phyloP scores from a whole-genome alignment of 2,888 invertebrate species.

The Microctonus brassicae region DNA sequence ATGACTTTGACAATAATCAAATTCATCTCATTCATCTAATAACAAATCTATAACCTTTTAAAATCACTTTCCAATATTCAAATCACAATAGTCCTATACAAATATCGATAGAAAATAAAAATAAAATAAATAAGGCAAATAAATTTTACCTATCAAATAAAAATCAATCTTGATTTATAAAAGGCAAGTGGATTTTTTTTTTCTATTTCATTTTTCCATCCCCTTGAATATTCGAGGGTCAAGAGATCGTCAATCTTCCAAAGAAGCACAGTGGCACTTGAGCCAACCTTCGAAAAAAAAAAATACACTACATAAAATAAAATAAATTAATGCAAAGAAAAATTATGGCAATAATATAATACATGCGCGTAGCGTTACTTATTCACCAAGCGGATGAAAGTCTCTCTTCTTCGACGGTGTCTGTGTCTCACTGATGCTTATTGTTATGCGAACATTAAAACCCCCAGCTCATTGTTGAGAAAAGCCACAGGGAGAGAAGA shows the following conservation, averaged over 20 bases:
- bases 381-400: background rate
- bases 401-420: slow-evolving; percentile 15
- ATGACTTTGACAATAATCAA: slow-evolving; percentile 37
- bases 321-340: slow-evolving; percentile 2
- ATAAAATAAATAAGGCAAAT: background rate
- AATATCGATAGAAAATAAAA: background rate
- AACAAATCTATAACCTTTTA: background rate
- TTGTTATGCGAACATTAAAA: slow-evolving; percentile 36
- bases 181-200: background rate
- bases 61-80: background rate
- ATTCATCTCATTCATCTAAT: background rate
- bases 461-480: slow-evolving; percentile 29
- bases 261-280: no score
- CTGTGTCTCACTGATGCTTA: slow-evolving; percentile 23
- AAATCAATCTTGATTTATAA: background rate
- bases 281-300: no score
- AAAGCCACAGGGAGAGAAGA: slow-evolving; percentile 30
- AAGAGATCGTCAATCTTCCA: slow-evolving; percentile 13
- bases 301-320: background rate
- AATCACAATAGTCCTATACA: background rate
- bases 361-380: background rate
- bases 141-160: background rate
- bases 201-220: background rate
- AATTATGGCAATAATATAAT: background rate
- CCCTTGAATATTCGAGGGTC: background rate